Evolutionary conservation across 2,113 vertebrate species (phyloP).

Genomic region (Aptenodytes patagonicus): DNA sequence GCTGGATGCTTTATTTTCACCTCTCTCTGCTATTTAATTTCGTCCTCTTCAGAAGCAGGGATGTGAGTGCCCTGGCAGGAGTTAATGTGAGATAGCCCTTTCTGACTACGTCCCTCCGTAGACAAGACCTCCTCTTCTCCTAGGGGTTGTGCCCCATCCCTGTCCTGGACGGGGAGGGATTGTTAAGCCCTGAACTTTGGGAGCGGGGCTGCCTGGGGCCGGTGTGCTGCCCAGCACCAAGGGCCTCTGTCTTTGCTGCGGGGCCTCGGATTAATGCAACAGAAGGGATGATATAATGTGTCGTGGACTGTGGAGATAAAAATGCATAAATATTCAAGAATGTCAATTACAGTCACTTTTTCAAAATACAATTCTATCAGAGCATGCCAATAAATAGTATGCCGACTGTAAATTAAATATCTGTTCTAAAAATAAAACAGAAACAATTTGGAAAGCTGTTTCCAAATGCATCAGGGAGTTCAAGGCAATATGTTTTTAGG

Average conservation of each 20-base stretch:
- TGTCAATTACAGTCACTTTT: background rate
- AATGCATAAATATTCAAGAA: background rate
- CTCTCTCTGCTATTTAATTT: background rate
- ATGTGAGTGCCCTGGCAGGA: rapidly evolving
- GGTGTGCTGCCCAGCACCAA: background rate
- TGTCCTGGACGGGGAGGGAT: rapidly evolving
- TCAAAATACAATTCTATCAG: background rate
- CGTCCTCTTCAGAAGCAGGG: background rate
- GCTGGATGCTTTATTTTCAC: background rate
- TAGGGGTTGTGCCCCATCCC: rapidly evolving
- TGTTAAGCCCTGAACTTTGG: rapidly evolving
- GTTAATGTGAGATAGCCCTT: rapidly evolving
- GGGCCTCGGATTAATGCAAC: rapidly evolving
- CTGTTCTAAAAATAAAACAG: background rate
- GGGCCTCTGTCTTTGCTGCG: background rate
- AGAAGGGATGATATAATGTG: rapidly evolving
- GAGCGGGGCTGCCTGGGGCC: background rate
- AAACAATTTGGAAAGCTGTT: conserved; percentile 9
- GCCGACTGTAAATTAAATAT: background rate
- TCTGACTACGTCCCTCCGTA: rapidly evolving
- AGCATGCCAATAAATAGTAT: background rate
- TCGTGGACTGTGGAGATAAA: background rate
- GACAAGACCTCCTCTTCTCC: background rate
- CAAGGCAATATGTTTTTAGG: background rate
- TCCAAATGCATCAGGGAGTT: background rate